Evolutionary conservation across 2,113 vertebrate species (phyloP), one percentile per base, ranked within the genome.

Genomic region (Calidris pugnax): DNA sequence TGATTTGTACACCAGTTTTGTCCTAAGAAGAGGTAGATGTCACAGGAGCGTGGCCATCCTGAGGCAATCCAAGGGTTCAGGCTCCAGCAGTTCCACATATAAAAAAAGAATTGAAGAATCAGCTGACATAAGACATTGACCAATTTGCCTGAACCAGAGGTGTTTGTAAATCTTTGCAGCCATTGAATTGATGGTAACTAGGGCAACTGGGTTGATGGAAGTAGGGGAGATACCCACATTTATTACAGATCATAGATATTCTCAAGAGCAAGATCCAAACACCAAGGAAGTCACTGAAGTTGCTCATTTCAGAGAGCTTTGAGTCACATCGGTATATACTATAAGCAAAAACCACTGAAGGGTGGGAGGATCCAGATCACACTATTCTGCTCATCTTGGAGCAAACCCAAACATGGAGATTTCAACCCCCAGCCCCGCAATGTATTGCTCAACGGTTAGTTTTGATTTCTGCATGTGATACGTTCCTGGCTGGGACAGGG

Each of bases 381-480:
- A 57, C 50, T 48, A 6, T 68, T 62, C 79, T 87, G 37, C 85
- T 97, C 87, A n/a, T 73, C 68, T 30, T 95, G 93, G 87, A 90
- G 41, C 24, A 19, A 90, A 51, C 16, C 64, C 92, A 95, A 9
- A 23, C 2, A 1, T 1, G 9, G 50, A 92, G 72, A 51, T 77
- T 92, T 93, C 93, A 92, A 39, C 28, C 56, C 39, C 19, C 22
- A 80, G 62, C 9, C 75, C 87, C 53, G 5, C 62, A 89, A 35
- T 27, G 43, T 22, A 75, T 96, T 94, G 77, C 67, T 80, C 74
- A 90, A 96, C 0, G 0, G 63, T 93, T 76, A 85, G 55, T 89
- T 95, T 95, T 93, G 80, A 96, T 95, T 97, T 95, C 94, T 96
- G 85, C 55, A 5, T 43, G 78, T 77, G 89, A 96, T 86, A 91